Percentiles rank a stretch among this genome's conserved stretches.
Conservation (phyloP, 2,888 invertebrate genomes). For the Campaea margaritaria region DNA sequence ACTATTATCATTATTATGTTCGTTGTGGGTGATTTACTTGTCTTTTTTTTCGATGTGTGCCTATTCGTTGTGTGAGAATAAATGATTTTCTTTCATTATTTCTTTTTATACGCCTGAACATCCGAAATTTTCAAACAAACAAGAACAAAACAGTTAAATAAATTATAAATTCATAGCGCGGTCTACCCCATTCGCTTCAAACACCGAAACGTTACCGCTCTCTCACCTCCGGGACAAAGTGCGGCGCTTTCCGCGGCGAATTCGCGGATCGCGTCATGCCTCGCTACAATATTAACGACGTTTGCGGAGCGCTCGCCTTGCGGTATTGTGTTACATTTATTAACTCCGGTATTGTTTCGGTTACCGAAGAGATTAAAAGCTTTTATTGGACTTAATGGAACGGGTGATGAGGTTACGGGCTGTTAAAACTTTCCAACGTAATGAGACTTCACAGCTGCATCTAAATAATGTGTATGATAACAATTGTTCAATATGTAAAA, state of each 20-base stretch:
- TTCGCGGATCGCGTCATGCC: conserved; percentile 8
- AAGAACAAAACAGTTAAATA: not conserved
- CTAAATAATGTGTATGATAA: too few species aligned
- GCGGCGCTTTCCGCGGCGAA: not conserved
- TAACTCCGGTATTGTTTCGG: conserved; percentile 21
- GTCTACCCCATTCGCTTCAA: conserved; percentile 10
- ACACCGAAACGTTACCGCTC: conserved; percentile 9
- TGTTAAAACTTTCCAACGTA: not conserved
- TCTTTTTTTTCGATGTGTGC: too few species aligned
- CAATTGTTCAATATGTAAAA: too few species aligned
- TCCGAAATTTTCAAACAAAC: not conserved
- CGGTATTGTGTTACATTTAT: conserved; percentile 30
- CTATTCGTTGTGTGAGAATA: too few species aligned
- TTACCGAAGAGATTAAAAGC: conserved; percentile 28
- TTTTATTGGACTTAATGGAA: conserved; percentile 10
- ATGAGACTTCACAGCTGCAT: too few species aligned
- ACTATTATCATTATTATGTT: too few species aligned
- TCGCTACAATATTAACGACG: conserved; percentile 23
- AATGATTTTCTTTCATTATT: too few species aligned
- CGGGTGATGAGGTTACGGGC: not conserved
- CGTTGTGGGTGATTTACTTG: too few species aligned
- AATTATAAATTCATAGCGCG: not conserved
- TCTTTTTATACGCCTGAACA: too few species aligned
- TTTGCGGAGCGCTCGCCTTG: conserved; percentile 24
- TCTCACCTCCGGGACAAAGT: conserved; percentile 3